Conservation (phyloP, 2,888 invertebrate genomes). For the Scaptomyza polygonia region DNA sequence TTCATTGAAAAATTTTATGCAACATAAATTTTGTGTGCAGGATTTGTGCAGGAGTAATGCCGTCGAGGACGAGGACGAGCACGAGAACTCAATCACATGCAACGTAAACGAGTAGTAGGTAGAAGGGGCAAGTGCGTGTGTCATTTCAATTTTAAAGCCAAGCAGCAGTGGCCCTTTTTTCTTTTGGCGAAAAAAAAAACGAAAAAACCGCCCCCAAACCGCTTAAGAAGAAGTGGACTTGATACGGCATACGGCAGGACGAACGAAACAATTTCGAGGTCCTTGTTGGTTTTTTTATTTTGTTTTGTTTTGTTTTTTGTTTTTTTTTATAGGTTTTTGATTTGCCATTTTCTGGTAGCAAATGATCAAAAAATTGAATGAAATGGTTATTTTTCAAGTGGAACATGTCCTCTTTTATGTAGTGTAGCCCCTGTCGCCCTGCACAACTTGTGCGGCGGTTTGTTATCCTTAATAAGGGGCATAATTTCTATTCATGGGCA, state of each 20-base stretch:
- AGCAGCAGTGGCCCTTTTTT: slow-evolving; percentile 51
- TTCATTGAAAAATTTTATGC: slow-evolving; percentile 83
- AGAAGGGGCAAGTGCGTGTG: slow-evolving; percentile 47
- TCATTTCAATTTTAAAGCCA: slow-evolving; percentile 78
- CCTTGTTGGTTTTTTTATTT: slow-evolving; percentile 63
- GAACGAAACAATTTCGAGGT: slow-evolving; percentile 43
- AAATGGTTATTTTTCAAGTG: slow-evolving; percentile 81
- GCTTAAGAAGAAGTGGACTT: slow-evolving; percentile 65
- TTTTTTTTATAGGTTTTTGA: slow-evolving; percentile 81
- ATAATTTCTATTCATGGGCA: slow-evolving; percentile 36
- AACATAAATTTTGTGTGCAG: slow-evolving; percentile 81
- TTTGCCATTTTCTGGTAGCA: slow-evolving; percentile 82
- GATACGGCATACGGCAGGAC: slow-evolving; percentile 46
- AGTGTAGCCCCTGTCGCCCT: too few relatives aligned
- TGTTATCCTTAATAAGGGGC: slow-evolving; percentile 77
- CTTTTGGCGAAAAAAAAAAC: slow-evolving; percentile 5
- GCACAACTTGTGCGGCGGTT: slow-evolving; percentile 67
- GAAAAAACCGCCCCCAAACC: slow-evolving; percentile 63
- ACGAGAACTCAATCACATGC: slow-evolving; percentile 72
- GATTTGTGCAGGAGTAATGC: slow-evolving; percentile 69
- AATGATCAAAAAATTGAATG: slow-evolving; percentile 81
- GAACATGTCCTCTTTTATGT: slow-evolving; percentile 80
- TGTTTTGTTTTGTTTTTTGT: too few relatives aligned
- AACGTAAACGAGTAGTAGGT: slow-evolving; percentile 24
- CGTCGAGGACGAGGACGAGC: slow-evolving; percentile 42